Conservation (phyloP, 2,113 vertebrate genomes). For the Anser cygnoides region DNA sequence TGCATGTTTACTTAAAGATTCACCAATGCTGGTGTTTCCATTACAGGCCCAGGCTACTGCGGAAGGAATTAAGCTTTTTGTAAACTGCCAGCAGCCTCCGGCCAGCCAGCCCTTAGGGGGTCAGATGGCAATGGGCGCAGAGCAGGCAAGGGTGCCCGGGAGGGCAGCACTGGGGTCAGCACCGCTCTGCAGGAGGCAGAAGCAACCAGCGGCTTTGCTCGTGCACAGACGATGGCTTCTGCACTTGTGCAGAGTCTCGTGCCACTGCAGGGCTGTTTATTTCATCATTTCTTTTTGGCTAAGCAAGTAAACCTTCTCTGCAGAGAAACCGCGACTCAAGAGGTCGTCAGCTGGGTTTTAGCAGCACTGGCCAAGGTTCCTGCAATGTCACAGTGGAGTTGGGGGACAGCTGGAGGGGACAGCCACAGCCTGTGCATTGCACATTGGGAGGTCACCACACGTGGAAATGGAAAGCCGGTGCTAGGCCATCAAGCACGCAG, state of each 20-base stretch:
- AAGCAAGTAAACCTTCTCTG: neutral
- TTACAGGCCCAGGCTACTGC: neutral
- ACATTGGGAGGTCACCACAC: neutral
- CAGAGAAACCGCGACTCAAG: neutral
- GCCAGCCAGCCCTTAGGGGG: neutral
- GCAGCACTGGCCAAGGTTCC: neutral
- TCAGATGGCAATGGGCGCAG: neutral
- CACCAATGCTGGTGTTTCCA: neutral
- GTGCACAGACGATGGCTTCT: neutral
- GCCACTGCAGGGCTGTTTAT: neutral
- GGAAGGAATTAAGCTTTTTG: fast-evolving
- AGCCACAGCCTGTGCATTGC: neutral
- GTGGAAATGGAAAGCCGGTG: fast-evolving
- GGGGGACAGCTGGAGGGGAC: neutral
- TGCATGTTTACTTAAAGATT: slow-evolving; percentile 12
- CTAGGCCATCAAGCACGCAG: neutral
- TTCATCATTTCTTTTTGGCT: neutral
- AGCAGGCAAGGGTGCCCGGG: neutral
- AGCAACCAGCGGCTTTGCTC: neutral
- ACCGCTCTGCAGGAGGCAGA: neutral
- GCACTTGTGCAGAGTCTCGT: neutral
- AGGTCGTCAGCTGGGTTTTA: neutral
- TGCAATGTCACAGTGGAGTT: fast-evolving
- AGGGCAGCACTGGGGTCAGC: neutral
- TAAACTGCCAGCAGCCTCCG: neutral